phyloP scores from a whole-genome alignment of 2,113 vertebrate species.

The Sylvia atricapilla region DNA sequence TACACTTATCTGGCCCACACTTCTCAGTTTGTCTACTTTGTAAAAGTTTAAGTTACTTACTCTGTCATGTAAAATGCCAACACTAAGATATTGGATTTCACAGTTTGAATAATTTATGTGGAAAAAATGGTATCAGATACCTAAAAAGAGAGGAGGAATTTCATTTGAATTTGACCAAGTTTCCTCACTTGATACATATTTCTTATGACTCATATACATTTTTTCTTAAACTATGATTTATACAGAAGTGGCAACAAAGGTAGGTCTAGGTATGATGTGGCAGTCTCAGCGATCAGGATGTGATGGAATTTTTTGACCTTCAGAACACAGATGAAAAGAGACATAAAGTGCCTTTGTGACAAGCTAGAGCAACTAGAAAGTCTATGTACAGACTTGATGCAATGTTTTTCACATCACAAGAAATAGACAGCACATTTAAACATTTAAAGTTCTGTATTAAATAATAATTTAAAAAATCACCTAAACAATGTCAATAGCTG shows the following conservation, averaged over 20 bases:
- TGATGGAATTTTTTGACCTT: background rate
- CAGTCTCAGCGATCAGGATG: background rate
- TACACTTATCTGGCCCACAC: background rate
- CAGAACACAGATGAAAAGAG: background rate
- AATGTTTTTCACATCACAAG: background rate
- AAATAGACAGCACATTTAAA: background rate
- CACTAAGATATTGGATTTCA: background rate
- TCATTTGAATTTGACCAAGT: background rate
- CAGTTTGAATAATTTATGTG: background rate
- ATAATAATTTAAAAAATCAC: background rate
- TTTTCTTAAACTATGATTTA: background rate
- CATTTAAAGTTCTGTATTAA: background rate
- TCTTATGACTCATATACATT: background rate
- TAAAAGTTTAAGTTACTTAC: background rate
- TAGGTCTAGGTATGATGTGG: background rate
- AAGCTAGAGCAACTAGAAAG: fast-evolving
- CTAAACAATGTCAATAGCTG: background rate
- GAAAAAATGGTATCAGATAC: background rate
- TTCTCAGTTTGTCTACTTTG: background rate
- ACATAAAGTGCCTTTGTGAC: background rate
- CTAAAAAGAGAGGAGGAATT: background rate
- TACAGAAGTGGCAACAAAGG: background rate
- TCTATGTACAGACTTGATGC: background rate
- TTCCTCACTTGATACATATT: background rate
- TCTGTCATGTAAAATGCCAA: background rate